These are phyloP conservation scores for Urosaurus nigricauda DNA, from an alignment of 2,797 vertebrate species.

Conservation along the genomic window DNA sequence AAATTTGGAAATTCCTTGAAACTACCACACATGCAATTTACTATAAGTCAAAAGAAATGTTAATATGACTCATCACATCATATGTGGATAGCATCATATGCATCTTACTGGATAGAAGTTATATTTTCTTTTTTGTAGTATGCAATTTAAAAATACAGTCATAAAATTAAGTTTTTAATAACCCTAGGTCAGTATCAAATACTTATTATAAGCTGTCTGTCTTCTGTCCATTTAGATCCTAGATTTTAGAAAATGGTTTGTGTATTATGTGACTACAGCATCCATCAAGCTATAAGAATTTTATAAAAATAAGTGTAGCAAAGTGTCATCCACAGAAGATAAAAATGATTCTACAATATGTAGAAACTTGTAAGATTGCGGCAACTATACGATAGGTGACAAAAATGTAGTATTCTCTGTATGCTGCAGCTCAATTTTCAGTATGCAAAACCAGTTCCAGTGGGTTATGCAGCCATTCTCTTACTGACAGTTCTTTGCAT, in stretches of 20 bases:
- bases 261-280: background rate
- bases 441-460: constrained; percentile 19
- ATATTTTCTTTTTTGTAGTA: background rate
- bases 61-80: background rate
- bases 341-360: background rate
- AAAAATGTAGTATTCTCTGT: constrained; percentile 24
- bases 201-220: background rate
- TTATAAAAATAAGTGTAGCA: background rate
- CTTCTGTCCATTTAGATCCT: background rate
- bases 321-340: background rate
- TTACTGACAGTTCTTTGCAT: constrained; percentile 10
- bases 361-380: background rate
- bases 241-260: background rate
- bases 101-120: background rate
- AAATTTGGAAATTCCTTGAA: background rate
- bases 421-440: constrained; percentile 42
- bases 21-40: background rate
- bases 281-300: background rate
- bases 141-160: background rate
- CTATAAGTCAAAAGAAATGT: background rate
- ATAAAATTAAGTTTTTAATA: background rate
- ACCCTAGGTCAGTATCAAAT: background rate
- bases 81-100: too few relatives aligned
- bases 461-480: constrained; percentile 13
- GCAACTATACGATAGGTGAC: background rate